Evolutionary conservation across 2,888 invertebrate species (phyloP).

Genomic region (Morinoia aosen): DNA sequence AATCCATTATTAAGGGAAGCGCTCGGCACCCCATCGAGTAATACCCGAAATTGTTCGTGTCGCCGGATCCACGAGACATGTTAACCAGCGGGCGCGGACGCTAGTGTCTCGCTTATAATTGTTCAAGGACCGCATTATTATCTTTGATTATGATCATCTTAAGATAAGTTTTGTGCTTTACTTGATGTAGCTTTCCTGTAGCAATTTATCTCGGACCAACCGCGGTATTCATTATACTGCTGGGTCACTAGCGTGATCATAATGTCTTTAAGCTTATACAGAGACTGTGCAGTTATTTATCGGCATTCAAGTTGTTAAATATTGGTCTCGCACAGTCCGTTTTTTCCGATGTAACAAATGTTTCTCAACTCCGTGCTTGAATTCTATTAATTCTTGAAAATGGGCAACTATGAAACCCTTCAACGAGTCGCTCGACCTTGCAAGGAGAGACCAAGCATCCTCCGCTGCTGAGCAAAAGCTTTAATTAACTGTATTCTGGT

Average conservation of each 20-base stretch:
- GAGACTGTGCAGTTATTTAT: conserved; percentile 4
- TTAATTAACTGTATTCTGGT: not conserved
- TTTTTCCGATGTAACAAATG: not conserved
- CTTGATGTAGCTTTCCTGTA: conserved; percentile 39
- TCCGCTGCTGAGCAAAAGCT: not conserved
- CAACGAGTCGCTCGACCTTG: conserved; percentile 19
- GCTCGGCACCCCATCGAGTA: conserved; percentile 29
- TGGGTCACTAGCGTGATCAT: conserved; percentile 8
- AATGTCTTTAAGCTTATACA: conserved; percentile 13
- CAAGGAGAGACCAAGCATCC: not conserved
- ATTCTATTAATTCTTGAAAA: not conserved
- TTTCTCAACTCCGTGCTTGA: conserved; percentile 20
- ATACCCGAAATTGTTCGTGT: conserved; percentile 47
- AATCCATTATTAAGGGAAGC: conserved; percentile 48
- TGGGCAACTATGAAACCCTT: not conserved
- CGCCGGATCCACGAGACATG: conserved; percentile 38
- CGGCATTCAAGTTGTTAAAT: conserved; percentile 22
- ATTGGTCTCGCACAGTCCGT: not conserved
- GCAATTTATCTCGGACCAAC: conserved; percentile 13
- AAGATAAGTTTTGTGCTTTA: conserved; percentile 50
- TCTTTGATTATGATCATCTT: conserved; percentile 31
- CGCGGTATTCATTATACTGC: conserved; percentile 12
- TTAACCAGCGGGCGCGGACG: conserved; percentile 6
- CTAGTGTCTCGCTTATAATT: conserved; percentile 21
- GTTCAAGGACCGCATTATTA: conserved; percentile 29